phyloP scores from a whole-genome alignment of 1,140 invertebrate species.

The Scaptomyza pallida region DNA sequence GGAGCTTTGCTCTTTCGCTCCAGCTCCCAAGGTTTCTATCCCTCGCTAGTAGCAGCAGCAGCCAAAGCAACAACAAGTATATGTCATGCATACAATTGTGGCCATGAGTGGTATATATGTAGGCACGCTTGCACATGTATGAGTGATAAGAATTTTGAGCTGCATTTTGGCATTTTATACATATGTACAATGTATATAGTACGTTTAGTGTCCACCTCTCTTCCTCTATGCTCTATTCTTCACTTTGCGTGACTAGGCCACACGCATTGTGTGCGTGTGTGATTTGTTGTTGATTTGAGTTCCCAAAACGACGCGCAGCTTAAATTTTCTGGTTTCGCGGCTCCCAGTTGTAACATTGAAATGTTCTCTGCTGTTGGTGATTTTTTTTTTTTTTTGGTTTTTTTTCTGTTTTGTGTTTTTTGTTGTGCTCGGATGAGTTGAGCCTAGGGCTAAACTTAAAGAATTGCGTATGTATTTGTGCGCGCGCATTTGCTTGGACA shows the following conservation, averaged over 20 bases:
- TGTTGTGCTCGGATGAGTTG: slow-evolving; percentile 14
- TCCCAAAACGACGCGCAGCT: slow-evolving; percentile 29
- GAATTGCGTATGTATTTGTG: slow-evolving; percentile 11
- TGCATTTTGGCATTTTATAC: slow-evolving; percentile 41
- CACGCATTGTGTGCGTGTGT: slow-evolving; percentile 26
- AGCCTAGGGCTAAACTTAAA: slow-evolving; percentile 18
- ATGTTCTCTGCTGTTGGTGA: slow-evolving; percentile 25
- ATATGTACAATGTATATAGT: not conserved
- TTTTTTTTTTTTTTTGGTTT: slow-evolving; percentile 18
- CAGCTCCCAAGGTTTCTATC: slow-evolving; percentile 33
- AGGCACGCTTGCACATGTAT: not conserved
- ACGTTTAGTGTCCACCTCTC: slow-evolving; percentile 2
- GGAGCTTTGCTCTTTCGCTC: slow-evolving; percentile 38
- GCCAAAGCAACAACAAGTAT: slow-evolving; percentile 34
- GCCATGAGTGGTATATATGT: slow-evolving; percentile 6
- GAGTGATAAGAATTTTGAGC: slow-evolving; percentile 62
- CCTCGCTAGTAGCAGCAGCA: slow-evolving; percentile 9
- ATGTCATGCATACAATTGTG: slow-evolving; percentile 18
- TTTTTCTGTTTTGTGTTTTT: slow-evolving; percentile 4
- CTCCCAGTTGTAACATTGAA: slow-evolving; percentile 52
- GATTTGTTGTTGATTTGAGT: slow-evolving; percentile 39
- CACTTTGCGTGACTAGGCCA: slow-evolving; percentile 39
- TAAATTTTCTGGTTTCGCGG: slow-evolving; percentile 23
- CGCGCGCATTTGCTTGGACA: slow-evolving; percentile 32
- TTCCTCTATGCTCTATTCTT: not conserved